Conservation (phyloP, 1,140 invertebrate genomes). For the Acromyrmex charruanus region DNA sequence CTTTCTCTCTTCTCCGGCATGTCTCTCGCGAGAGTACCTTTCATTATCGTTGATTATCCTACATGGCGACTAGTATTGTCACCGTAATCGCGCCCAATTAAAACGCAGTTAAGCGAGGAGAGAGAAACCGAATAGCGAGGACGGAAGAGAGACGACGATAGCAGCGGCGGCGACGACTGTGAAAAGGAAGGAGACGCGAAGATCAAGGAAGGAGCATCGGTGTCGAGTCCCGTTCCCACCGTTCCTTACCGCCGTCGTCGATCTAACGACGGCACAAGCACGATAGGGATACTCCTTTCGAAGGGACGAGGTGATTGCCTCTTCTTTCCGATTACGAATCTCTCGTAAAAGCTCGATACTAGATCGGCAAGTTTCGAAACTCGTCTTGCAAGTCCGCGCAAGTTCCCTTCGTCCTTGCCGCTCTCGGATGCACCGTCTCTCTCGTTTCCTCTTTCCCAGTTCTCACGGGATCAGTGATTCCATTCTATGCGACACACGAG, state of each 20-base stretch:
- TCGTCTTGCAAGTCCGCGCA: constrained; percentile 5
- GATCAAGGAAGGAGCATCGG: constrained; percentile 8
- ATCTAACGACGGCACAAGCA: constrained; percentile 75
- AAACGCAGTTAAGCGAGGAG: constrained; percentile 78
- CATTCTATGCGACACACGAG: constrained; percentile 64
- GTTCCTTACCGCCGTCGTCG: constrained; percentile 72
- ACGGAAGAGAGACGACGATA: not conserved
- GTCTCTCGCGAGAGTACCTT: constrained; percentile 62
- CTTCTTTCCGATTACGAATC: constrained; percentile 74
- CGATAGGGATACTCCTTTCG: constrained; percentile 60
- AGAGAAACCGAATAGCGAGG: not conserved
- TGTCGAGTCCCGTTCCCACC: constrained; percentile 74
- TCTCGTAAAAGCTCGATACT: constrained; percentile 75
- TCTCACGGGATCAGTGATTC: constrained; percentile 64
- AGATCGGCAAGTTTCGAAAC: constrained; percentile 57
- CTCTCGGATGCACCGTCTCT: not conserved
- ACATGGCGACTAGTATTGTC: constrained; percentile 74
- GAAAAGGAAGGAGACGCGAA: not conserved
- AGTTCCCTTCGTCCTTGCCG: too few relatives aligned
- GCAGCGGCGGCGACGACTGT: not conserved
- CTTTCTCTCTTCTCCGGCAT: constrained; percentile 42
- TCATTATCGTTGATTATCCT: constrained; percentile 72
- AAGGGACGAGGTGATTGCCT: constrained; percentile 70
- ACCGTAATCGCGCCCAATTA: constrained; percentile 81
- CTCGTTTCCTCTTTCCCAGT: constrained; percentile 34